Evolutionary conservation across 2,888 invertebrate species (phyloP).

Genomic region (Chromoteleia sp.): DNA sequence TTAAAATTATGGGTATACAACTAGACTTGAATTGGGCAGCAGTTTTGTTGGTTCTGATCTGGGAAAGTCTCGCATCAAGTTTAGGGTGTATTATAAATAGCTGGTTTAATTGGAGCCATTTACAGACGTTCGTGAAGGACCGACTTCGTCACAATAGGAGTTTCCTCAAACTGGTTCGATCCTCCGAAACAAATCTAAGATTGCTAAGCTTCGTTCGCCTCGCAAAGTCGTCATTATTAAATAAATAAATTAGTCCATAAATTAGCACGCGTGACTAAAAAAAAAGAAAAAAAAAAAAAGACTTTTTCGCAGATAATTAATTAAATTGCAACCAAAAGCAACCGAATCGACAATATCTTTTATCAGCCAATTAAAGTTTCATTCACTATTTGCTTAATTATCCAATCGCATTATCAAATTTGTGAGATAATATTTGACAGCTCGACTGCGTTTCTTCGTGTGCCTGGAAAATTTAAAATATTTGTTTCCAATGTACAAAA

Average conservation of each 20-base stretch:
- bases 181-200: background rate
- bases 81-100: constrained; percentile 32
- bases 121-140: constrained; percentile 10
- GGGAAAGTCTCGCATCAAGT: constrained; percentile 22
- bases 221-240: no score
- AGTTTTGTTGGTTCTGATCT: background rate
- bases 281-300: no score
- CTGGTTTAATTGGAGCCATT: constrained; percentile 29
- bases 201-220: no score
- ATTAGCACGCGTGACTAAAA: no score
- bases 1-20: constrained; percentile 28
- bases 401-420: constrained; percentile 8
- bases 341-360: background rate
- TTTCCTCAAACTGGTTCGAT: constrained; percentile 7
- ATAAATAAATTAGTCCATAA: no score
- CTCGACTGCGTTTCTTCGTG: no score
- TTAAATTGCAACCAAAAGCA: no score
- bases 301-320: no score
- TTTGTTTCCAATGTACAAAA: no score
- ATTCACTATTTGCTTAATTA: constrained; percentile 15
- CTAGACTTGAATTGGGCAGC: constrained; percentile 11
- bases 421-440: background rate
- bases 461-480: no score
- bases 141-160: constrained; percentile 18
- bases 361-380: constrained; percentile 1